A percentile compares a stretch with the other conserved stretches of the same genome.
Conservation (phyloP, 1,140 invertebrate species). For the Orussus abietinus region DNA sequence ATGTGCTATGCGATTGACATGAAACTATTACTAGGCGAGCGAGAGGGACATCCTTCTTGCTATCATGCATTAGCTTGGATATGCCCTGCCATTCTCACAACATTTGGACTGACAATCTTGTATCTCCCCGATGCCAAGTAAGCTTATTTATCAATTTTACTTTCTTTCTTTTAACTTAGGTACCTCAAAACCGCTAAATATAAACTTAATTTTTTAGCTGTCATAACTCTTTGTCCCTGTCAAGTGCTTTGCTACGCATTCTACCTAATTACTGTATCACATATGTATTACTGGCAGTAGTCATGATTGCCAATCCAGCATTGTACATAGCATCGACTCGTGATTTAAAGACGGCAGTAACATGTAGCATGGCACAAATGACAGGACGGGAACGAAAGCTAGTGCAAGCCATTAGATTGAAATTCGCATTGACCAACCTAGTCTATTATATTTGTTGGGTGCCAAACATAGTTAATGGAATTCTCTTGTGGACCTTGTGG, state of each 20-base stretch:
- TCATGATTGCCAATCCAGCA: slow-evolving; percentile 74
- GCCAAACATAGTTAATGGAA: slow-evolving; percentile 73
- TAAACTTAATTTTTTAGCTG: slow-evolving; percentile 55
- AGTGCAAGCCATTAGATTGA: slow-evolving; percentile 65
- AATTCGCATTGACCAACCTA: slow-evolving; percentile 72
- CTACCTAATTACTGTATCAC: slow-evolving; percentile 76
- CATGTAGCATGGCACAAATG: slow-evolving; percentile 60
- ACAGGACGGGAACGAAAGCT: slow-evolving; percentile 69
- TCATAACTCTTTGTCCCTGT: slow-evolving; percentile 60
- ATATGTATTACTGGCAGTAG: slow-evolving; percentile 66
- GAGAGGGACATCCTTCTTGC: slow-evolving; percentile 53
- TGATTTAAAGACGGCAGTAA: slow-evolving; percentile 61
- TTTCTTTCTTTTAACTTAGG: background rate
- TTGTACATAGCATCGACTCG: slow-evolving; percentile 65
- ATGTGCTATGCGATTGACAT: slow-evolving; percentile 79
- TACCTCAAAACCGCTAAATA: no score
- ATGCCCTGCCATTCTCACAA: slow-evolving; percentile 64
- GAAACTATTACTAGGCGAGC: slow-evolving; percentile 62
- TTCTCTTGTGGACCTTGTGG: slow-evolving; percentile 74
- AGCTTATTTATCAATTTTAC: slow-evolving; percentile 32
- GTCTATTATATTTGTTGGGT: slow-evolving; percentile 80
- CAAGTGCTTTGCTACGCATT: slow-evolving; percentile 61
- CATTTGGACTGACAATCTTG: slow-evolving; percentile 65
- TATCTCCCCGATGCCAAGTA: slow-evolving; percentile 76
- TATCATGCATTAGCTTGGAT: slow-evolving; percentile 72